Evolutionary conservation across 92 coral and sea anemone species (phyloP).

Genomic region (Parazoanthus darwini): DNA sequence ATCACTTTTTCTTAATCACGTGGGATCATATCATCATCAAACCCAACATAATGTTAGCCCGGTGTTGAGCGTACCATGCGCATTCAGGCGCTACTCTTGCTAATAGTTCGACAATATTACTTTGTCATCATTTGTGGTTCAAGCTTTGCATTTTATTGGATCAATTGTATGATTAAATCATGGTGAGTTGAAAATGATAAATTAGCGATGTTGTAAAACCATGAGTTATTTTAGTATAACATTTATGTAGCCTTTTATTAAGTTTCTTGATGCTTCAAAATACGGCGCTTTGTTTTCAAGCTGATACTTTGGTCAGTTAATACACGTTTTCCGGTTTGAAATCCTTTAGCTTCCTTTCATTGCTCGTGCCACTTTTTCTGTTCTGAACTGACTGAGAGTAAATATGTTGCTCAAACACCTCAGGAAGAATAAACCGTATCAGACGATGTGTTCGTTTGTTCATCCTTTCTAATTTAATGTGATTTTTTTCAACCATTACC

Average conservation of each 20-base stretch:
- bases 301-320: background rate
- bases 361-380: background rate
- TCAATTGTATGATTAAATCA: too few species aligned
- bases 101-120: background rate
- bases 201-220: background rate
- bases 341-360: background rate
- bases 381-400: background rate
- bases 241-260: too few species aligned
- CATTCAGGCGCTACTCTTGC: background rate
- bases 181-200: too few species aligned
- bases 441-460: background rate
- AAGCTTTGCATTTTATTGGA: background rate
- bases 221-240: background rate
- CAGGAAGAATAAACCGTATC: background rate
- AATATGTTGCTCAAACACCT: background rate
- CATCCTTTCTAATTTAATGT: background rate
- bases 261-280: background rate
- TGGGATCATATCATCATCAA: too few species aligned
- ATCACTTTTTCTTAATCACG: too few species aligned
- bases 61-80: too few species aligned
- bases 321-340: background rate
- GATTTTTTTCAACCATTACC: background rate
- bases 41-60: too few species aligned
- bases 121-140: background rate
- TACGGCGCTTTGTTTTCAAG: background rate